Evolutionary conservation across 2,797 vertebrate species (phyloP), one percentile per base, ranked within the genome.

Genomic region (Trichosurus vulpecula): DNA sequence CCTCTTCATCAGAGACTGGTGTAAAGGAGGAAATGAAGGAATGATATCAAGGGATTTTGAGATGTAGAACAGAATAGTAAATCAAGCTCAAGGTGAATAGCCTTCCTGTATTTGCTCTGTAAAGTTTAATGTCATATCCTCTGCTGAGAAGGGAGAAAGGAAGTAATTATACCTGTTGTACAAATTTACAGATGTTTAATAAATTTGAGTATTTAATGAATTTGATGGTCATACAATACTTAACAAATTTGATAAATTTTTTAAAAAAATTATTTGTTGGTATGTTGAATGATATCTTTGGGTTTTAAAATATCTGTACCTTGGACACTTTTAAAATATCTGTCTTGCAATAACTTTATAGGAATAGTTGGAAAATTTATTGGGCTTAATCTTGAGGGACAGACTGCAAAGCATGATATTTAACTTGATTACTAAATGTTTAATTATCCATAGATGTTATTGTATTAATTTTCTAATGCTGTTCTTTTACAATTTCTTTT

Each of bases 401-500:
- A 27, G 19, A 0, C 14, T 54, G 55, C 95, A 57, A 56, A 92
- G 57, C n/a, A 55, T 19, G 54, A 56, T 47, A 11, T 19, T 57
- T n/a, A 51, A 53, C 57, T 94, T 92, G 91, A n/a, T 55, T 35
- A 3, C 51, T 35, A 2, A 54, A 90, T 61, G 30, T 90, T 81
- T 87, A 52, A 35, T 66, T 19, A 11, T n/a, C 53, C 52, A 47
- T 51, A 91, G 89, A 58, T 54, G 91, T 29, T 53, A 0, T 89
- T 53, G 19, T 52, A 8, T 90, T 92, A 9, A 74, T 89, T 14
- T 92, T n/a, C 51, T 91, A 93, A 58, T 91, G 54, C 51, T 55
- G 47, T 74, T 13, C 74, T 94, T 90, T 94, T 54, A 22, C 54
- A 52, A 66, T 74, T n/a, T 66, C 91, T 51, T 89, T 93, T 89